Evolutionary conservation across 2,888 invertebrate species (phyloP).

Genomic region (Netelia melanura): DNA sequence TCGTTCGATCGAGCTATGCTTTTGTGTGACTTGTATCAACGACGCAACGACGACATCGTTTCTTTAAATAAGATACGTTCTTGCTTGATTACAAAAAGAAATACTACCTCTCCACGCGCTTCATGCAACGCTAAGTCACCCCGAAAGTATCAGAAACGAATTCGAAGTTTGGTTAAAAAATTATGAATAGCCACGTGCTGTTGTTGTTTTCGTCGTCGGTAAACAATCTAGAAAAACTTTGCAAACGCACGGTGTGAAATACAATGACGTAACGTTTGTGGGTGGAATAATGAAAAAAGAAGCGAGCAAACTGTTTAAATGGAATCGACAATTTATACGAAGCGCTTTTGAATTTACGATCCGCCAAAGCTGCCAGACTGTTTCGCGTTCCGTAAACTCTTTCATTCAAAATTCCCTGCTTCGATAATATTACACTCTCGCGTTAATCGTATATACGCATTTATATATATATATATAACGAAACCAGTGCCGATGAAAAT

Average conservation of each 20-base stretch:
- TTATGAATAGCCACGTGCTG: neutral
- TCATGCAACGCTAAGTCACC: neutral
- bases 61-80: slow-evolving; percentile 47
- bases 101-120: slow-evolving; percentile 16
- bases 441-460: slow-evolving; percentile 28
- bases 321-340: slow-evolving; percentile 37
- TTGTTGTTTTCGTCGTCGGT: too few species aligned
- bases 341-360: slow-evolving; percentile 49
- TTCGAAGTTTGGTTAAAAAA: neutral
- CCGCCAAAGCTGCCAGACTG: slow-evolving; percentile 43
- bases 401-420: slow-evolving; percentile 9
- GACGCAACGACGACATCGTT: slow-evolving; percentile 15
- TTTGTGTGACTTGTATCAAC: slow-evolving; percentile 25
- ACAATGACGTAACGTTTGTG: neutral
- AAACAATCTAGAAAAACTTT: neutral
- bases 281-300: neutral
- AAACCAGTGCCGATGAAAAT: slow-evolving; percentile 23
- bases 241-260: neutral
- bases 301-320: neutral
- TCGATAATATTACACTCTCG: slow-evolving; percentile 24
- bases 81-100: slow-evolving; percentile 26
- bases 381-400: neutral
- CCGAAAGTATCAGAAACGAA: neutral
- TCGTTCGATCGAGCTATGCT: slow-evolving; percentile 11
- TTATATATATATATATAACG: slow-evolving; percentile 24